Evolutionary conservation across 2,797 vertebrate genomes (phyloP).

Genomic region (Alcedo atthis): DNA sequence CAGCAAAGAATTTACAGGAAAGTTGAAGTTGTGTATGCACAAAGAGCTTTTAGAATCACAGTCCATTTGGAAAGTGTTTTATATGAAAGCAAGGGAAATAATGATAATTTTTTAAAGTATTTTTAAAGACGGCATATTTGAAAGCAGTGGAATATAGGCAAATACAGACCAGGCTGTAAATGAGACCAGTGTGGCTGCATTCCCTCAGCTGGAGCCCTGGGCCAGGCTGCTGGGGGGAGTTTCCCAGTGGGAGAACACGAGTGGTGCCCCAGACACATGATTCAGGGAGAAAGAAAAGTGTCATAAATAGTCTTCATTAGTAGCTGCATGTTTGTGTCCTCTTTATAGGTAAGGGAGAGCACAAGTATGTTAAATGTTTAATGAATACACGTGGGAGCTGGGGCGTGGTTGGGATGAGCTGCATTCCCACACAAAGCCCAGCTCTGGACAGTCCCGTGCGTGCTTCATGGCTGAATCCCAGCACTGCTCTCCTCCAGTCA

Average conservation of each 20-base stretch:
- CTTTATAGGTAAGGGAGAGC: neutral
- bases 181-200: neutral
- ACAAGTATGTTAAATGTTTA: neutral
- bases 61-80: neutral
- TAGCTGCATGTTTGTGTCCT: neutral
- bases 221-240: neutral
- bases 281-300: neutral
- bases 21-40: neutral
- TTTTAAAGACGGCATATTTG: neutral
- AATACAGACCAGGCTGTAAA: neutral
- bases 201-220: neutral
- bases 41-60: neutral
- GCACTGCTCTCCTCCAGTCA: neutral
- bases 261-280: neutral
- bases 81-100: neutral
- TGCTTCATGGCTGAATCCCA: neutral
- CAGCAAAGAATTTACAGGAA: neutral
- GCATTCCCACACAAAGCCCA: neutral
- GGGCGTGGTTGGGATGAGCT: neutral
- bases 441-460: neutral
- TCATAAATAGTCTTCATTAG: neutral
- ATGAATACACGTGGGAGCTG: neutral
- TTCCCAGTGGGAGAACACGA: accelerated
- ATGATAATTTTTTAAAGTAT: neutral
- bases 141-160: neutral